These are phyloP conservation scores for Thalassoma bifasciatum DNA, from an alignment of 2,113 vertebrate species.

Conservation along the genomic window DNA sequence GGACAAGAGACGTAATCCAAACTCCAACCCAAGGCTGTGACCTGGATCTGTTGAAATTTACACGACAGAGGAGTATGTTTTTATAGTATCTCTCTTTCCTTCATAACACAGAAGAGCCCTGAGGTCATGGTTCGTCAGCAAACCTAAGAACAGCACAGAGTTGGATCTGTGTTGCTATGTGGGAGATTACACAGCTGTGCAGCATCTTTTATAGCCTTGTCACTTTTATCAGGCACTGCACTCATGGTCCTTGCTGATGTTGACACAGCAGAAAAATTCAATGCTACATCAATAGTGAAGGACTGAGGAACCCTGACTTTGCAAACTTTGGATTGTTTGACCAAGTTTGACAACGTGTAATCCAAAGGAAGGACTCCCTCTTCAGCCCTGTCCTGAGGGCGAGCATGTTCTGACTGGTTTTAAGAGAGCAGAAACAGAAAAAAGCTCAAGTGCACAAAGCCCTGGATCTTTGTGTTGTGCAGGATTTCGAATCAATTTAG, in stretches of 20 bases:
- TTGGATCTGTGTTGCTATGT: background rate
- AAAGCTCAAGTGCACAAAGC: background rate
- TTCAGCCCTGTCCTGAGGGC: background rate
- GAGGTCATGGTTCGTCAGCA: background rate
- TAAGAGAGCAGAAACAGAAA: background rate
- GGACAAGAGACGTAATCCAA: no score
- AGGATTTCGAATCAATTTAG: background rate
- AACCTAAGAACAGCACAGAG: background rate
- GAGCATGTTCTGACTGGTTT: background rate
- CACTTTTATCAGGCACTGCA: constrained; percentile 8
- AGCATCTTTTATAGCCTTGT: constrained; percentile 23
- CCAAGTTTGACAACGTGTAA: background rate
- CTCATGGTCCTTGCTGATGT: constrained; percentile 14
- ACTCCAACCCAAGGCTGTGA: no score
- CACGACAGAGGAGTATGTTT: background rate
- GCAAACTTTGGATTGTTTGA: background rate
- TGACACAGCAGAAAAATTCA: constrained; percentile 29
- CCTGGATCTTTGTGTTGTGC: background rate
- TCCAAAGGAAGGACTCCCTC: background rate
- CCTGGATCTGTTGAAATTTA: background rate
- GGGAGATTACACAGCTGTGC: background rate
- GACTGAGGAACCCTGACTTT: background rate
- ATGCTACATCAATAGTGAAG: constrained; percentile 35
- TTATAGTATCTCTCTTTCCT: background rate
- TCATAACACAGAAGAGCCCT: background rate